Conservation (phyloP, 2,113 vertebrate genomes). For the Epinephelus fuscoguttatus region DNA sequence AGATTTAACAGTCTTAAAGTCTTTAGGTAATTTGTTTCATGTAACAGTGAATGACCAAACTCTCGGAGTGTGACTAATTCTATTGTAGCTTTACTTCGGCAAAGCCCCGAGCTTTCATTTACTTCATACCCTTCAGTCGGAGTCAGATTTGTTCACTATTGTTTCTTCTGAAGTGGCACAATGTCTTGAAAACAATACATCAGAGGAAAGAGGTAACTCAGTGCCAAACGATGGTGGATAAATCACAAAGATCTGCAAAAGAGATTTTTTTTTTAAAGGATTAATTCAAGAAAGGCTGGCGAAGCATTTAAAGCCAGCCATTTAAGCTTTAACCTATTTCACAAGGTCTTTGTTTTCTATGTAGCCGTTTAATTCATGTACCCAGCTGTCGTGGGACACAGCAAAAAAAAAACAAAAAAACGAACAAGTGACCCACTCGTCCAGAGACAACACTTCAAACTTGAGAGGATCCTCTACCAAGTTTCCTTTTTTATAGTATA, state of each 20-base stretch:
- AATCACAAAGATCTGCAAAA: slow-evolving; percentile 54
- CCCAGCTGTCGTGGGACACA: slow-evolving; percentile 27
- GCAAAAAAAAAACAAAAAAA: slow-evolving; percentile 25
- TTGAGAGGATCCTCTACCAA: slow-evolving; percentile 29
- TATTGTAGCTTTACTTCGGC: slow-evolving; percentile 49
- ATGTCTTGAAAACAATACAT: slow-evolving; percentile 51
- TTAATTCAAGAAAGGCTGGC: slow-evolving; percentile 43
- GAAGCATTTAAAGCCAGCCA: slow-evolving; percentile 51
- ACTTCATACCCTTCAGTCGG: slow-evolving; percentile 39
- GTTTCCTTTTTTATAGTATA: slow-evolving; percentile 36
- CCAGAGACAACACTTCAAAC: slow-evolving; percentile 52
- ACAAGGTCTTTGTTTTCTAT: slow-evolving; percentile 47
- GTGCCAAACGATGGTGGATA: slow-evolving; percentile 29
- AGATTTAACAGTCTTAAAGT: slow-evolving; percentile 86
- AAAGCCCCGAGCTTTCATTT: slow-evolving; percentile 55
- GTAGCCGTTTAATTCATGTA: slow-evolving; percentile 21
- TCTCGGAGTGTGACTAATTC: slow-evolving; percentile 74
- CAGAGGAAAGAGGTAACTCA: slow-evolving; percentile 44
- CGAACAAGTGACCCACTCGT: slow-evolving; percentile 47
- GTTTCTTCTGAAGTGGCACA: slow-evolving; percentile 42
- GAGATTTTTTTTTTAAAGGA: slow-evolving; percentile 40
- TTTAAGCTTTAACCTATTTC: slow-evolving; percentile 42
- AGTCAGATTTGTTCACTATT: slow-evolving; percentile 36
- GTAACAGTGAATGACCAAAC: slow-evolving; percentile 69
- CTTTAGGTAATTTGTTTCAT: slow-evolving; percentile 79